Evolutionary conservation across 2,113 vertebrate species (phyloP).

Genomic region (Grammomys surdaster): DNA sequence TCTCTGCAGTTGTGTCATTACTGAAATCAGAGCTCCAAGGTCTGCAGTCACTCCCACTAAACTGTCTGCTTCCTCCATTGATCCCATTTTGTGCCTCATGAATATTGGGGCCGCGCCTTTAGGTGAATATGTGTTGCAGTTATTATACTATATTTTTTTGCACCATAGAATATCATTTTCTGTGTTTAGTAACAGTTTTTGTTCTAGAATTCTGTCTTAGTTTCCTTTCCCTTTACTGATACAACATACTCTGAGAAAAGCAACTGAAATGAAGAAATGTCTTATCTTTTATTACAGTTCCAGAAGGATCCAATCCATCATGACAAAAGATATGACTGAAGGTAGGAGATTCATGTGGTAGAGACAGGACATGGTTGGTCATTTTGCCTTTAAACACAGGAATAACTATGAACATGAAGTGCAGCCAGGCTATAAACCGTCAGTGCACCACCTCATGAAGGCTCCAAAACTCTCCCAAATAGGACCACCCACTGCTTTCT

Average conservation of each 20-base stretch:
- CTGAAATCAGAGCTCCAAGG: background rate
- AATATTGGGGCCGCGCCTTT: background rate
- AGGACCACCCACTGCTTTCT: background rate
- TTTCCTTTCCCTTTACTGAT: background rate
- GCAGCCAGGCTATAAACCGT: background rate
- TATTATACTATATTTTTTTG: background rate
- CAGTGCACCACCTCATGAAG: background rate
- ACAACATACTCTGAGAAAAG: background rate
- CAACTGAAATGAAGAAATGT: too few species aligned
- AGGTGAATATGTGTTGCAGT: background rate
- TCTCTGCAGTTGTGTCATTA: background rate
- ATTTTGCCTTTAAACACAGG: background rate
- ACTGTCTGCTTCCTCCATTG: background rate
- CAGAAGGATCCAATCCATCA: background rate
- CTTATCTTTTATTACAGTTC: background rate
- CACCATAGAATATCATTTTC: background rate
- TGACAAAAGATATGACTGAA: background rate
- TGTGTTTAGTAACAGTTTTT: background rate
- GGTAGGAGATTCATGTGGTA: background rate
- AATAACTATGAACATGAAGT: background rate
- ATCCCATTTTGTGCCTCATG: background rate
- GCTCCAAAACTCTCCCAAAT: background rate
- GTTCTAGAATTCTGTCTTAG: background rate
- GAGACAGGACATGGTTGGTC: background rate
- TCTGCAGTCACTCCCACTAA: background rate